phyloP scores from a whole-genome alignment of 35 echinoderm and acorn worm species.

The Strongylocentrotus purpuratus region DNA sequence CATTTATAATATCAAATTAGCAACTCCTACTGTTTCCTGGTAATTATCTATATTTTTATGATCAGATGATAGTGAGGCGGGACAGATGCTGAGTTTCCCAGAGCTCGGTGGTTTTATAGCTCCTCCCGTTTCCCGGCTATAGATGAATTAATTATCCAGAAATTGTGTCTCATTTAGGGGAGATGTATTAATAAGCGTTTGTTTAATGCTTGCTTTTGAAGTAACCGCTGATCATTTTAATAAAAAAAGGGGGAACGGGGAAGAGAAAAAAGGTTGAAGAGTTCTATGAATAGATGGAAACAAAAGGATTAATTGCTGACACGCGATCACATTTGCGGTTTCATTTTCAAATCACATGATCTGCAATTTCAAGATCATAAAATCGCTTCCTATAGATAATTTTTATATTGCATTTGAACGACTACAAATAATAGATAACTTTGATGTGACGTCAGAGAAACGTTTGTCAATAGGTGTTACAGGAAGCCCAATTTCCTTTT shows the following conservation, averaged over 20 bases:
- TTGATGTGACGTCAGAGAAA: not conserved
- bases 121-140: not conserved
- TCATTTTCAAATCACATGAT: not conserved
- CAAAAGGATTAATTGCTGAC: not conserved
- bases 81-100: not conserved
- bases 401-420: not conserved
- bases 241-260: too few species aligned
- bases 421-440: not conserved
- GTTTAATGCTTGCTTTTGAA: not conserved
- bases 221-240: not conserved
- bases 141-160: conserved; percentile 5
- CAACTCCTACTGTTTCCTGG: not conserved
- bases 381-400: not conserved
- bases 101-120: not conserved
- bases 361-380: not conserved
- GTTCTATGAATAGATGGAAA: not conserved
- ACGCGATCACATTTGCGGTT: not conserved
- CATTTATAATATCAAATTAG: not conserved
- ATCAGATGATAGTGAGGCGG: not conserved
- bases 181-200: not conserved
- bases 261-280: not conserved
- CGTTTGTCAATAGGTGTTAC: not conserved
- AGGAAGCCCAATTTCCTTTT: not conserved
- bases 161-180: not conserved
- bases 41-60: not conserved